Conservation (phyloP, 2,888 invertebrate species). For the Cabera pusaria region DNA sequence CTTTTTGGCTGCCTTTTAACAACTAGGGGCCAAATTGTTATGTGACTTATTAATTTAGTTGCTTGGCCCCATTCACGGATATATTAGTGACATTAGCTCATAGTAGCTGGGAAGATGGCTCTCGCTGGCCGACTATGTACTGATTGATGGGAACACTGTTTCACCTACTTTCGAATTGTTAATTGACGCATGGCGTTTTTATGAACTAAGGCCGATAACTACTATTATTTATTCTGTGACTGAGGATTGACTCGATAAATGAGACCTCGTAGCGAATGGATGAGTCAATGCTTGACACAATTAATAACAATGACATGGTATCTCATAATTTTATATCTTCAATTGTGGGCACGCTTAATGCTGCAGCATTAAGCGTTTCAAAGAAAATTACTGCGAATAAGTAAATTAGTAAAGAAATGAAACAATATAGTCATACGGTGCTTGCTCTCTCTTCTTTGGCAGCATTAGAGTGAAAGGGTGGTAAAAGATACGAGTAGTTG, state of each 20-base stretch:
- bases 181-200: constrained; percentile 47
- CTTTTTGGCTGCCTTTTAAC: constrained; percentile 57
- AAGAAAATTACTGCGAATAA: no score
- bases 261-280: constrained; percentile 36
- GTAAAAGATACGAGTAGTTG: no score
- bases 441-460: no score
- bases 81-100: constrained; percentile 8
- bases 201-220: no score
- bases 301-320: constrained; percentile 42
- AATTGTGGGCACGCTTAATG: constrained; percentile 39
- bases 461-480: no score
- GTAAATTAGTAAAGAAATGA: no score
- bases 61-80: constrained; percentile 29
- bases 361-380: neutral
- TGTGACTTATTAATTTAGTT: constrained; percentile 53
- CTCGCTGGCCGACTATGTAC: constrained; percentile 10
- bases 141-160: constrained; percentile 26
- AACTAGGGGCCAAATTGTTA: constrained; percentile 51
- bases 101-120: constrained; percentile 28
- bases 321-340: constrained; percentile 40
- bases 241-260: constrained; percentile 42
- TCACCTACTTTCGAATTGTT: constrained; percentile 35
- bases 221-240: no score
- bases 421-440: no score
- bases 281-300: constrained; percentile 52